Conservation (phyloP, 2,797 vertebrate species). For the Chaetodon trifasciatus region DNA sequence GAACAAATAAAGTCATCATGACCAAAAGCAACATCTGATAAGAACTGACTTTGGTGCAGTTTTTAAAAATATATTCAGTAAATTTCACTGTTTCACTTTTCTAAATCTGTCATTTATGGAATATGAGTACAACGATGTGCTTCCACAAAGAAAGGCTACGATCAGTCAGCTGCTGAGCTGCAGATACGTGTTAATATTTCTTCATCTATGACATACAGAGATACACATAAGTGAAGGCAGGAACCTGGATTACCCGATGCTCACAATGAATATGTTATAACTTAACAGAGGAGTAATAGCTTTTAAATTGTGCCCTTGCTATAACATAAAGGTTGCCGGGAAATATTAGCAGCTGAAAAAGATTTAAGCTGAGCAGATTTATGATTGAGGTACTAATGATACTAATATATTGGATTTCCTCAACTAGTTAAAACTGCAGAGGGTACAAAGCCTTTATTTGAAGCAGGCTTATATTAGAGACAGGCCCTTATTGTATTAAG, state of each 20-base stretch:
- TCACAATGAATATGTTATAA: not conserved
- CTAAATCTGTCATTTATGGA: not conserved
- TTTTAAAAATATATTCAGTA: not conserved
- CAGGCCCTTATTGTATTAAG: not conserved
- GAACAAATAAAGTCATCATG: not conserved
- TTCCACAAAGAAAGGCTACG: not conserved
- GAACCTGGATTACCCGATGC: not conserved
- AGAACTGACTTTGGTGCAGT: not conserved
- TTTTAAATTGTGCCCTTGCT: not conserved
- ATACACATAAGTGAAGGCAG: not conserved
- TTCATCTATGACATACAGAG: not conserved
- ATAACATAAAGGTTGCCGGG: not conserved
- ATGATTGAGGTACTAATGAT: not conserved
- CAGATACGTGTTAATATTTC: not conserved
- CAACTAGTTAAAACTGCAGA: not conserved
- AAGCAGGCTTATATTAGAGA: not conserved
- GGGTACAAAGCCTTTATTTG: not conserved
- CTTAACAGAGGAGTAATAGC: not conserved
- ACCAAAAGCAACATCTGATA: not conserved
- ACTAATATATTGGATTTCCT: not conserved
- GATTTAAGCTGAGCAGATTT: too few relatives aligned
- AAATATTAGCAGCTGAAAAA: not conserved
- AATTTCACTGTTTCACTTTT: not conserved
- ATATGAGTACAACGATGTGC: not conserved
- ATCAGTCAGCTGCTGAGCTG: not conserved